Base-by-base conservation (phyloP, 2,797 vertebrate genomes). In the Eulemur mongoz region DNA sequence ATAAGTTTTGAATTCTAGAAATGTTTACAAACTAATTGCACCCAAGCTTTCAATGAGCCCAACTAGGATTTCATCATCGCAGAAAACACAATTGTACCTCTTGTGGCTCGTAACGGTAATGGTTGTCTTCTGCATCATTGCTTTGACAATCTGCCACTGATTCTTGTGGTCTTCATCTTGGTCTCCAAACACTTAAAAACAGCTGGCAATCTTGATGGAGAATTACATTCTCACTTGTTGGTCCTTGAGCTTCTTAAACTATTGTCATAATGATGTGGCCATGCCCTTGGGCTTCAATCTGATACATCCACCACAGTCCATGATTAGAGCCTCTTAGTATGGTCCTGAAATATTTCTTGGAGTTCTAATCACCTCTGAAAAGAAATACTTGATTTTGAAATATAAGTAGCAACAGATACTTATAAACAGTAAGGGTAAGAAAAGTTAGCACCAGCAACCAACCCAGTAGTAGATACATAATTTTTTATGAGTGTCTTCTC, bases 111-210 rank as follows among this genome's bases (percentile, higher is more conserved):
- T 96, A 82, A 85, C 35, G 63, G 94, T 95, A 91, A 95, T 95
- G 79, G 95, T 82, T 78, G 65, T n/a, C 82, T 86, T 95, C 95
- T 96, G 96, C 95, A 96, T 93, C 96, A 78, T 95, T 93, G 90
- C 95, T 95, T 92, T 97, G 94, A 97, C 95, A 97, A 94, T 97
- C 95, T 94, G 95, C 92, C 72, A 70, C 95, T 96, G 88, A 83
- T 87, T 97, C 88, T 95, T 93, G 95, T 89, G 82, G 93, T 95
- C 96, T 94, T 92, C 93, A 95, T 94, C 90, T 93, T 92, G 79
- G 92, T 97, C 96, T 96, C 97, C 40, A 89, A 97, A 92, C 95
- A 92, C 94, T 96, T 96, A 88, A 84, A 94, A 97, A 95, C 94
- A 97, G 83, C 96, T 97, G 96, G 96, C 87, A 95, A 82, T 92